Conservation (phyloP, 2,113 vertebrate species). For the Aptenodytes forsteri region DNA sequence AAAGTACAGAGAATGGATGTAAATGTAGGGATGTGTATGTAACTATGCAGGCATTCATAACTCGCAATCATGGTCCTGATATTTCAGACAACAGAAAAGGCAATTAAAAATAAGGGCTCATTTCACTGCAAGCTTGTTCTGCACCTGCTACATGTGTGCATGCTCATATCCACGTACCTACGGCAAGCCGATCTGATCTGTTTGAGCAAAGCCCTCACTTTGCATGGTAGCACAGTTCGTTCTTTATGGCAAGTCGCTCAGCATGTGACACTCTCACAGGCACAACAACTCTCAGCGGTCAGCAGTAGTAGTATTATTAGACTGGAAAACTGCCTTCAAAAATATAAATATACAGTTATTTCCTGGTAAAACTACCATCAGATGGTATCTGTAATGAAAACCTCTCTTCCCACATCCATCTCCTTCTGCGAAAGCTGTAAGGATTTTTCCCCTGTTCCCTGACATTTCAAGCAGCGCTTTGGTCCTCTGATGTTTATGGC, state of each 20-base stretch:
- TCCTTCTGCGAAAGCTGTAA: neutral
- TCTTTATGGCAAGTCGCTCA: neutral
- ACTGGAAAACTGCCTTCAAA: neutral
- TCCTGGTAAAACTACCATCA: neutral
- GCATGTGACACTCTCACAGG: neutral
- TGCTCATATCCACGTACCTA: accelerated
- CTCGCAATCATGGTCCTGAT: neutral
- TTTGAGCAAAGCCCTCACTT: neutral
- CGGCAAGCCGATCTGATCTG: accelerated
- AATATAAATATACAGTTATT: neutral
- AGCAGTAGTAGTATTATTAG: neutral
- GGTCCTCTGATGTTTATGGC: neutral
- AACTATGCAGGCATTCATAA: neutral
- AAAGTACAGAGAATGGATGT: neutral
- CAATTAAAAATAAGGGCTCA: neutral
- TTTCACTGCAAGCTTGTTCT: neutral
- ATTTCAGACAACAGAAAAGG: neutral
- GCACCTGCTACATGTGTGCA: accelerated
- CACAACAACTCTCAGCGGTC: neutral
- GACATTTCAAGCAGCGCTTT: neutral
- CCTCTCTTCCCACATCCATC: neutral
- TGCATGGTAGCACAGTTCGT: neutral
- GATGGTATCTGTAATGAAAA: neutral
- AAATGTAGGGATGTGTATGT: neutral
- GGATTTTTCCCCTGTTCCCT: neutral